These are phyloP conservation scores for Origma solitaria DNA, from an alignment of 2,113 vertebrate species.

Conservation along the genomic window DNA sequence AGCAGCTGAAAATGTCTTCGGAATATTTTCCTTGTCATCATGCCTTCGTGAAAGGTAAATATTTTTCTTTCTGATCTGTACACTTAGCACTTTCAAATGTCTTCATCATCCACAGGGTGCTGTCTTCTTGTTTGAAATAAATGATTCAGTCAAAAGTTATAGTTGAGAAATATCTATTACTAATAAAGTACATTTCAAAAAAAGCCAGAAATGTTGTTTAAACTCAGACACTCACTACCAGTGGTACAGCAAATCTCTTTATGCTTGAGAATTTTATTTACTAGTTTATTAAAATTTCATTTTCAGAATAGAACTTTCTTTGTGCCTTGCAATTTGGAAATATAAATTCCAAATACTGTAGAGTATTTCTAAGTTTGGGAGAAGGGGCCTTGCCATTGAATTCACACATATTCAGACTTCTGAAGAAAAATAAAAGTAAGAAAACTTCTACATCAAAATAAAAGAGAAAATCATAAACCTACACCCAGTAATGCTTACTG, in stretches of 20 bases:
- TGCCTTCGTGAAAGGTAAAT: constrained; percentile 18
- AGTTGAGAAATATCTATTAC: neutral
- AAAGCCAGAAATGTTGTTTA: neutral
- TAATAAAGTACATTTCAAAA: neutral
- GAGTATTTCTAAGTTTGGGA: neutral
- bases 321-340: neutral
- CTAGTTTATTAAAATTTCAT: neutral
- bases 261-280: neutral
- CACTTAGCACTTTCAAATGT: constrained; percentile 1
- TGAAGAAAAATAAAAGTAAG: neutral
- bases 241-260: neutral
- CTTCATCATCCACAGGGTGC: neutral
- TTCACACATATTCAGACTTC: neutral
- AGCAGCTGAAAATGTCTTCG: neutral
- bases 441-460: neutral
- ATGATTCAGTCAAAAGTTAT: neutral
- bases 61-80: constrained; percentile 33
- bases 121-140: neutral
- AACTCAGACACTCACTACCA: neutral
- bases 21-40: neutral
- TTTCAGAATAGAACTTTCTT: neutral
- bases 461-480: neutral
- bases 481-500: neutral
- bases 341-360: neutral
- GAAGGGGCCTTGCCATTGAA: neutral